Percentiles rank a stretch among this genome's conserved stretches.
Evolutionary conservation across 2,113 vertebrate species (phyloP).

Genomic region (Irena cyanogastra): DNA sequence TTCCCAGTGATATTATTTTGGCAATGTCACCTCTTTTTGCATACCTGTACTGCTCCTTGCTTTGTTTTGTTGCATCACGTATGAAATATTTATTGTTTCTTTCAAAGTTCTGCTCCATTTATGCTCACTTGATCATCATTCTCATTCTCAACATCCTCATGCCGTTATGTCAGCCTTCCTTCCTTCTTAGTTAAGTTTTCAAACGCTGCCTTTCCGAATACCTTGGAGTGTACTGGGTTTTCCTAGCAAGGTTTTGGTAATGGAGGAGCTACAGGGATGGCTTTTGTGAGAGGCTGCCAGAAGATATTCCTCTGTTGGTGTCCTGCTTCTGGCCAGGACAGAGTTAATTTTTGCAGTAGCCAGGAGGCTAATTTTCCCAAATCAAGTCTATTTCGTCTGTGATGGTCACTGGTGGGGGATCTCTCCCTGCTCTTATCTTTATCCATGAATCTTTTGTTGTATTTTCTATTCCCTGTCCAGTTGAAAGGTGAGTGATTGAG

Average conservation of each 20-base stretch:
- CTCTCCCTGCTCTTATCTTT: background rate
- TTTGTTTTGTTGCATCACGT: background rate
- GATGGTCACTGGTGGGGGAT: background rate
- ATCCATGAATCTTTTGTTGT: background rate
- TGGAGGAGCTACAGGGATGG: accelerated
- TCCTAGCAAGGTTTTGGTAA: background rate
- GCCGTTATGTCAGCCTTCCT: background rate
- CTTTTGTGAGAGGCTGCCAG: background rate
- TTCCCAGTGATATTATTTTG: background rate
- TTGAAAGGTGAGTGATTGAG: background rate
- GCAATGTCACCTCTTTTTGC: background rate
- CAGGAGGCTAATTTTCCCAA: background rate
- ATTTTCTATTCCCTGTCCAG: background rate
- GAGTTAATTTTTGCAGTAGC: background rate
- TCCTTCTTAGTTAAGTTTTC: background rate
- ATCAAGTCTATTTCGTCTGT: background rate
- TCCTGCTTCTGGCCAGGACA: background rate
- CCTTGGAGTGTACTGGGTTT: background rate
- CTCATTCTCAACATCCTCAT: background rate
- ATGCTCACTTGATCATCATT: background rate
- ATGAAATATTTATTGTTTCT: background rate
- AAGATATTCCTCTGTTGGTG: background rate
- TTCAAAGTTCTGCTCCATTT: background rate
- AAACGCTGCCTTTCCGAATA: background rate
- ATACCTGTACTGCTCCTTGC: background rate